Evolutionary conservation across 2,888 invertebrate species (phyloP).

Genomic region (Uloborus plumipes): DNA sequence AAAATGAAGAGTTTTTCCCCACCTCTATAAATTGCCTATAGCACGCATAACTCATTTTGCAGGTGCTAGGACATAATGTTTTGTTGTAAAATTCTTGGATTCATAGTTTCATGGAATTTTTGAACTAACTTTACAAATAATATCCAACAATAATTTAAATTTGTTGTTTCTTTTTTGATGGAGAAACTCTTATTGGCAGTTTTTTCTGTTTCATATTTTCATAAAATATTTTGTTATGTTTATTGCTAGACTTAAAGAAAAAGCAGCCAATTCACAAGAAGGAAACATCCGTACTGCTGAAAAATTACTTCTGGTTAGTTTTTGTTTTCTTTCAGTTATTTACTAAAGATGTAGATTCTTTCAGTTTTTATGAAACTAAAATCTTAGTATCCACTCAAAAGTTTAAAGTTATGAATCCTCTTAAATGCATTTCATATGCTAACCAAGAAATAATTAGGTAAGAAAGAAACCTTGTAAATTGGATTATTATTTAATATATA

Average conservation of each 20-base stretch:
- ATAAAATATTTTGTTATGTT: background rate
- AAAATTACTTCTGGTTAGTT: slow-evolving; percentile 75
- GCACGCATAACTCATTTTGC: too few relatives aligned
- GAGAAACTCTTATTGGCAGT: background rate
- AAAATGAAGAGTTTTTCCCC: too few relatives aligned
- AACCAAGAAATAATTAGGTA: too few relatives aligned
- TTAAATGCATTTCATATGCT: too few relatives aligned
- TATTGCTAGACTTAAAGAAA: slow-evolving; percentile 72
- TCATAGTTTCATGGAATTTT: background rate
- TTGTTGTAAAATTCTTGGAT: background rate
- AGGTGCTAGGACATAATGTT: too few relatives aligned
- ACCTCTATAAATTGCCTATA: too few relatives aligned
- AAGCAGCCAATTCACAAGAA: slow-evolving; percentile 80
- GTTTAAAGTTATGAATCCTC: too few relatives aligned
- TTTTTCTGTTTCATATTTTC: background rate
- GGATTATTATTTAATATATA: too few relatives aligned
- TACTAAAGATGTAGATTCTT: background rate
- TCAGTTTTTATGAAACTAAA: background rate
- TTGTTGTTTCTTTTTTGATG: background rate
- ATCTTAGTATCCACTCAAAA: too few relatives aligned
- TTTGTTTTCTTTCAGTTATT: slow-evolving; percentile 13
- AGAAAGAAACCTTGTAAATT: too few relatives aligned
- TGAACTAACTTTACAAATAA: background rate
- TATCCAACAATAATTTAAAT: background rate
- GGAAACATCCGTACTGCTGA: slow-evolving; percentile 85